Evolutionary conservation across 2,113 vertebrate genomes (phyloP), one percentile per base, ranked within the genome.

Genomic region (Eptesicus fuscus): DNA sequence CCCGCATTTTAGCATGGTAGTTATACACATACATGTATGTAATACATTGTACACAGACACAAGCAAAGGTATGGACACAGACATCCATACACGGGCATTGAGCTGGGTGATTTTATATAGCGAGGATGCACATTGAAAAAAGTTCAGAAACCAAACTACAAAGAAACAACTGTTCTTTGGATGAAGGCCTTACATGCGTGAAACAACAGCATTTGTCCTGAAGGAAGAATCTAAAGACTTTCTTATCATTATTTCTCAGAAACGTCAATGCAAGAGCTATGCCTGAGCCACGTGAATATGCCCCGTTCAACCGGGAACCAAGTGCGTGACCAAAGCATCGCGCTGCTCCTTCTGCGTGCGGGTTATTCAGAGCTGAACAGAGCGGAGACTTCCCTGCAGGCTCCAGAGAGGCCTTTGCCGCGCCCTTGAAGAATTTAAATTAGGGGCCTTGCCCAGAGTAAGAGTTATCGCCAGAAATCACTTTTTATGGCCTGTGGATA

Each of bases 171-270:
- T 83, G 40, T 79, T 83, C 70, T 56, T 2, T 47, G 53, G n/a
- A 91, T 12, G 56, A 82, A 88, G 53, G 51, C 71, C 74, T 40
- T 61, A 51, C 83, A 67, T 28, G 47, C 30, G 32, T 9, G 13
- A 37, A 82, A 94, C 22, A 32, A 49, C 35, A 90, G 70, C 10
- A 7, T 61, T 25, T 76, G 22, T 40, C 47, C 67, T 40, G 5
- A 8, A 70, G 5, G 59, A 91, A 93, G 44, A 73, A 88, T 32
- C 65, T 44, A 76, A 71, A 76, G 44, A 18, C 1, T 40, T 56
- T 94, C 73, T 74, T 87, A 44, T 88, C 78, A 42, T 74, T 83
- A 40, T 22, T 80, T 53, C 42, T 18, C 56, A 95, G 86, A 76
- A 83, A 42, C 67, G 51, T 87, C 83, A 73, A 2, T 37, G 73